Conservation (phyloP, 2,797 vertebrate species). For the Sebastolobus alascanus region DNA sequence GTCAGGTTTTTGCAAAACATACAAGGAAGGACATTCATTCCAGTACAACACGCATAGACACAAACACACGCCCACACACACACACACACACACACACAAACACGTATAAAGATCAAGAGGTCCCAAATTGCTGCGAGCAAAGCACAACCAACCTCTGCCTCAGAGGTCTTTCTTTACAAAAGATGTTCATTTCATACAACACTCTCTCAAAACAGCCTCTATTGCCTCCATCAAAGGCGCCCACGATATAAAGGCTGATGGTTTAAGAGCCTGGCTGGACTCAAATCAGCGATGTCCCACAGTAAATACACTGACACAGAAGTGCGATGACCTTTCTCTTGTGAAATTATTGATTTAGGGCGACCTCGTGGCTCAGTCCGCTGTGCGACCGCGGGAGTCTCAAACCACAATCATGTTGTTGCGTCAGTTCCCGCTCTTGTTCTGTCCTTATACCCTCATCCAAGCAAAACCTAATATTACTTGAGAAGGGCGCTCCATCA, state of each 20-base stretch:
- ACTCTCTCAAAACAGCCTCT: slow-evolving; percentile 38
- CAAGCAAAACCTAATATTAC: slow-evolving; percentile 38
- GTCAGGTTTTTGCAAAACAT: not conserved
- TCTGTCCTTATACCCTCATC: slow-evolving; percentile 20
- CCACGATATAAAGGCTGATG: slow-evolving; percentile 28
- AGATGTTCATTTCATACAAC: slow-evolving; percentile 35
- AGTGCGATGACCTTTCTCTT: slow-evolving; percentile 63
- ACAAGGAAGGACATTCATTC: not conserved
- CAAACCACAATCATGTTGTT: slow-evolving; percentile 28
- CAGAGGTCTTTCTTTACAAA: slow-evolving; percentile 34
- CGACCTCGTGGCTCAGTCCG: slow-evolving; percentile 23
- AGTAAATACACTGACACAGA: slow-evolving; percentile 55
- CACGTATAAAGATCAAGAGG: slow-evolving; percentile 20
- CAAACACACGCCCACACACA: not conserved
- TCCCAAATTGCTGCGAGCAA: slow-evolving; percentile 19
- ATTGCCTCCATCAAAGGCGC: slow-evolving; percentile 44
- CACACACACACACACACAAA: slow-evolving; percentile 8
- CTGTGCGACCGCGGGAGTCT: slow-evolving; percentile 31
- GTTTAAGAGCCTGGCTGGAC: slow-evolving; percentile 47
- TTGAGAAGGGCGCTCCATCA: slow-evolving; percentile 32
- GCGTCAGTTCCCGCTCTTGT: slow-evolving; percentile 45
- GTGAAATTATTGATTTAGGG: slow-evolving; percentile 64
- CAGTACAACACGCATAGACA: not conserved
- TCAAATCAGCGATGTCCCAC: slow-evolving; percentile 51
- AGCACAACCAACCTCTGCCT: slow-evolving; percentile 21